phyloP scores from a whole-genome alignment of 1,140 invertebrate species.

The Heliconius hermathena region DNA sequence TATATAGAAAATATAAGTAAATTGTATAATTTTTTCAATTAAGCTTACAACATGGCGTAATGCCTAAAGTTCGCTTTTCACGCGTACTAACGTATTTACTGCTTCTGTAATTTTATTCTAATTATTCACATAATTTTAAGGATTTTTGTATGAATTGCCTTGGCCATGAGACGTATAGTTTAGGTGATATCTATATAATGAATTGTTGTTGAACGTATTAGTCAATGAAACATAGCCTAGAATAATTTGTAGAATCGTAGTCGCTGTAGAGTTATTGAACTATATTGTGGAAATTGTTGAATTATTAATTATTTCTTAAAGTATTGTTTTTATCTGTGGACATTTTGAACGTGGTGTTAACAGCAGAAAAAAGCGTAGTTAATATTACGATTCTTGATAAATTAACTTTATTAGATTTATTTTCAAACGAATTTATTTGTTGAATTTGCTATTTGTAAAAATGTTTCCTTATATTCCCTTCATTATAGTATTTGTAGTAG shows the following conservation, averaged over 20 bases:
- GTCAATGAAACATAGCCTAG: constrained; percentile 51
- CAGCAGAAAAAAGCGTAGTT: neutral
- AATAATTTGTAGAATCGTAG: constrained; percentile 56
- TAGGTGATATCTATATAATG: constrained; percentile 48
- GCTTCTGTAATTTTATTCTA: constrained; percentile 35
- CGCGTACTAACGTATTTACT: constrained; percentile 30
- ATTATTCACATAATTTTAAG: constrained; percentile 34
- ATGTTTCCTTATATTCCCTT: constrained; percentile 19
- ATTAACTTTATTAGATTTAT: constrained; percentile 7
- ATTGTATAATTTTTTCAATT: constrained; percentile 19
- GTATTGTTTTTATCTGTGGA: constrained; percentile 4
- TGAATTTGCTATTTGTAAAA: constrained; percentile 35
- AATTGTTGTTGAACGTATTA: constrained; percentile 60
- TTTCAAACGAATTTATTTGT: constrained; percentile 29
- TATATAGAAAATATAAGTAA: constrained; percentile 12
- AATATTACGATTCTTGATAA: neutral
- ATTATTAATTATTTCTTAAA: constrained; percentile 24
- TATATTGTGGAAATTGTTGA: constrained; percentile 37
- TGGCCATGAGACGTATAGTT: constrained; percentile 44
- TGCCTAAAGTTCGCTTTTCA: constrained; percentile 35
- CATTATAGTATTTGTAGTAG: constrained; percentile 31
- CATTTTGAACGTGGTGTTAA: neutral
- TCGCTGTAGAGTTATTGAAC: constrained; percentile 45
- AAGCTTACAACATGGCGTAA: constrained; percentile 29
- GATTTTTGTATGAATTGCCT: constrained; percentile 49